Evolutionary conservation across 2,888 invertebrate species (phyloP).

Genomic region (Tetranychus piercei): DNA sequence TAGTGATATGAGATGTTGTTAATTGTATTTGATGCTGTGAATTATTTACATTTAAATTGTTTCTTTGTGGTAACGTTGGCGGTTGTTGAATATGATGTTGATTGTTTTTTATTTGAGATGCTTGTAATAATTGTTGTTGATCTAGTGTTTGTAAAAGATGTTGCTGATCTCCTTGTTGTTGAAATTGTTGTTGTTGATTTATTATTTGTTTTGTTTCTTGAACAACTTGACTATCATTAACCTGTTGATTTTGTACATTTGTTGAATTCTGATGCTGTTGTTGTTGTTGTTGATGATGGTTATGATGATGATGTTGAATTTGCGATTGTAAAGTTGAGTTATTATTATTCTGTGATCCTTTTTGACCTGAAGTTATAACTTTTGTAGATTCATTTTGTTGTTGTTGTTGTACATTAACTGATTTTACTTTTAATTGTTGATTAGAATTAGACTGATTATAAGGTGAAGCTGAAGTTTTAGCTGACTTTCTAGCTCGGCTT

Average conservation of each 20-base stretch:
- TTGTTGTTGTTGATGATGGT: background rate
- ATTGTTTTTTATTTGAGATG: background rate
- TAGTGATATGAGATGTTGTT: background rate
- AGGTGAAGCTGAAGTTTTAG: background rate
- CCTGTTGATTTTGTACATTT: background rate
- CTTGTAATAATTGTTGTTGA: background rate
- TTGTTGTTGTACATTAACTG: background rate
- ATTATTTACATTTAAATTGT: background rate
- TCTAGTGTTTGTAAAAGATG: background rate
- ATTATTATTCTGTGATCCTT: too few species aligned
- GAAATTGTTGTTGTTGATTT: background rate
- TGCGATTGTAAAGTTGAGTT: too few species aligned
- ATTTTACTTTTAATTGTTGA: background rate
- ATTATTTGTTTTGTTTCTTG: background rate
- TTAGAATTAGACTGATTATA: background rate
- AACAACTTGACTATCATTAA: background rate
- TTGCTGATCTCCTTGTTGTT: background rate
- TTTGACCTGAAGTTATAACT: too few species aligned
- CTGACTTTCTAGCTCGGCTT: background rate
- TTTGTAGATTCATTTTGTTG: background rate
- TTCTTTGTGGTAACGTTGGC: background rate
- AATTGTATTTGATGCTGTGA: background rate
- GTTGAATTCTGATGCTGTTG: background rate
- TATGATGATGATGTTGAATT: background rate
- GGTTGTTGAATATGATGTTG: background rate